Percentiles rank a stretch among this genome's conserved stretches.
phyloP scores from a whole-genome alignment of 2,888 invertebrate genomes.

The Drosophila acutilabella region DNA sequence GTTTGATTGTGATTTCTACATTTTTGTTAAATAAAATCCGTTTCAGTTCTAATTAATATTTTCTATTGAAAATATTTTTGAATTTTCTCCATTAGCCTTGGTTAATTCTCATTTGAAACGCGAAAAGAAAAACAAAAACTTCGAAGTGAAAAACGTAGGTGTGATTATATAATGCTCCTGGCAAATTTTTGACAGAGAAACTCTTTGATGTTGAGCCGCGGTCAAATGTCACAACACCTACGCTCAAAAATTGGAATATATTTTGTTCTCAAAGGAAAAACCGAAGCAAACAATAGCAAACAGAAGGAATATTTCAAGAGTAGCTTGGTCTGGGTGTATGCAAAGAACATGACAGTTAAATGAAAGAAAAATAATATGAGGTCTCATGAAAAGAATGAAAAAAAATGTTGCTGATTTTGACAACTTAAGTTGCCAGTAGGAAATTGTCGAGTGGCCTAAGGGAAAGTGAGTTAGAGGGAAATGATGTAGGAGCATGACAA shows the following conservation, averaged over 20 bases:
- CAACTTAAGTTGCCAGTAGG: constrained; percentile 67
- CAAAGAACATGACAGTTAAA: constrained; percentile 68
- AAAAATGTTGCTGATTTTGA: constrained; percentile 75
- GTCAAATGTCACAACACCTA: constrained; percentile 71
- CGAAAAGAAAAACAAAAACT: neutral
- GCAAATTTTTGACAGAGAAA: constrained; percentile 17
- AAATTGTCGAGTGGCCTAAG: neutral
- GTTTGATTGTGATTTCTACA: no score
- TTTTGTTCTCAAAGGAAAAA: constrained; percentile 12
- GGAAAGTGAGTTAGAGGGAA: neutral
- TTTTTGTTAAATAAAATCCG: no score
- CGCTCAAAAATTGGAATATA: constrained; percentile 4
- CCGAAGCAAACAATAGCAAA: constrained; percentile 38
- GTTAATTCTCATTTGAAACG: constrained; percentile 2
- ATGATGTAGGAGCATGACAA: constrained; percentile 16
- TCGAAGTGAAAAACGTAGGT: constrained; percentile 1
- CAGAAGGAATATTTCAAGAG: constrained; percentile 18
- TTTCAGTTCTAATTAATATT: neutral
- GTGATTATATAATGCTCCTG: constrained; percentile 16
- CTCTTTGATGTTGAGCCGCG: constrained; percentile 59
- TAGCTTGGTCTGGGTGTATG: constrained; percentile 30
- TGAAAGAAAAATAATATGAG: constrained; percentile 60
- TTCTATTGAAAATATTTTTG: neutral
- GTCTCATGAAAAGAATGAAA: constrained; percentile 21
- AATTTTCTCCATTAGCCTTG: constrained; percentile 1